These are phyloP conservation scores for Hemibagrus wyckioides DNA, from an alignment of 2,113 vertebrate genomes.

Conservation along the genomic window DNA sequence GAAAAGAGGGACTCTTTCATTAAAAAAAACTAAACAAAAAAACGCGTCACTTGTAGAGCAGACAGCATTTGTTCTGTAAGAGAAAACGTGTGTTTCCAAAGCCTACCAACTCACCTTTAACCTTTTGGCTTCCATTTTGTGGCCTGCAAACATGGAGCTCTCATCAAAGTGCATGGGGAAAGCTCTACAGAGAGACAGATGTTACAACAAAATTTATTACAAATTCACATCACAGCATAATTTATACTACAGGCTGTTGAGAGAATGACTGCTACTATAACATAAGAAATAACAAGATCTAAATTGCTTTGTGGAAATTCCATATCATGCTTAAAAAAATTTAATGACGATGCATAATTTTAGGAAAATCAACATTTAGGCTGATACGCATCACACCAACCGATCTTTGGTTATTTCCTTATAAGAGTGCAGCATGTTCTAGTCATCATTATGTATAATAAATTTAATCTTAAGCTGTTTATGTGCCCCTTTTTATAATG, in stretches of 20 bases:
- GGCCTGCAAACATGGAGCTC: constrained; percentile 96
- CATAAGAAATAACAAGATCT: not conserved
- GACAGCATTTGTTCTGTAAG: not conserved
- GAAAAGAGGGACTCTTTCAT: not conserved
- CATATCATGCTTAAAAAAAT: no score
- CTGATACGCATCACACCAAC: not conserved
- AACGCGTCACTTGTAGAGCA: not conserved
- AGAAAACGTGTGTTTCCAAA: not conserved
- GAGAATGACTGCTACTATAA: not conserved
- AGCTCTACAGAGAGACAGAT: constrained; percentile 70
- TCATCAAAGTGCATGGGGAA: constrained; percentile 99
- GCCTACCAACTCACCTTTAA: constrained; percentile 81
- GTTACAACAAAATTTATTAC: not conserved
- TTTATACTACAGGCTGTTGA: not conserved
- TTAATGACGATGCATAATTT: not conserved
- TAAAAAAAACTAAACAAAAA: not conserved
- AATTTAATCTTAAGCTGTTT: not conserved
- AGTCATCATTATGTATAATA: not conserved
- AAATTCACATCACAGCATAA: no score
- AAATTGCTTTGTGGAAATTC: not conserved
- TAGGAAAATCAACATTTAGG: not conserved
- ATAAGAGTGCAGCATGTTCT: not conserved
- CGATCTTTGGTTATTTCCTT: not conserved
- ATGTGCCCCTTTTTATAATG: not conserved
- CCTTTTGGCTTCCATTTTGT: constrained; percentile 87